Conservation (phyloP, 2,888 invertebrate genomes). For the Cheilosia vernalis region DNA sequence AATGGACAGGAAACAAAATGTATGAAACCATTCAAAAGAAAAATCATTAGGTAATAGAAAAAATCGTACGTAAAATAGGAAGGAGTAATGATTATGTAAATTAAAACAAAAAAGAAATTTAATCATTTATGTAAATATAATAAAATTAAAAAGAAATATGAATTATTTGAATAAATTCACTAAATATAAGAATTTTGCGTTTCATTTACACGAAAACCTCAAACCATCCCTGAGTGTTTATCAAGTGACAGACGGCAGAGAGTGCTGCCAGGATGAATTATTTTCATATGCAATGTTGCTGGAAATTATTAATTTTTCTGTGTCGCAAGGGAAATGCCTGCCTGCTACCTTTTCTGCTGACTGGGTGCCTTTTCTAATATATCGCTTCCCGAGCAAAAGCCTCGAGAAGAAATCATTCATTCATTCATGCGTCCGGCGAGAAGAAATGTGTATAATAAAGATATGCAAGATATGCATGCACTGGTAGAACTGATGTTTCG, state of each 20-base stretch:
- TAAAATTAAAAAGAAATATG: slow-evolving; percentile 49
- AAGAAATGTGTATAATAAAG: too few relatives aligned
- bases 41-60: slow-evolving; percentile 53
- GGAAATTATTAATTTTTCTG: too few relatives aligned
- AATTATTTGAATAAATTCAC: slow-evolving; percentile 72
- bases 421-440: too few relatives aligned
- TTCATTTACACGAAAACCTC: background rate
- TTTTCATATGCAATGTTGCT: background rate
- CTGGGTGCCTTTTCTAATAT: too few relatives aligned
- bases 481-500: too few relatives aligned
- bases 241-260: too few relatives aligned
- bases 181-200: slow-evolving; percentile 38
- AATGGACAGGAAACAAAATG: slow-evolving; percentile 41
- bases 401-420: too few relatives aligned
- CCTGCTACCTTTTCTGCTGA: too few relatives aligned
- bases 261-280: background rate
- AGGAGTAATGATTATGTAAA: slow-evolving; percentile 52
- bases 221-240: background rate
- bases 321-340: too few relatives aligned
- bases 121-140: slow-evolving; percentile 59
- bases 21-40: slow-evolving; percentile 20
- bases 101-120: slow-evolving; percentile 17
- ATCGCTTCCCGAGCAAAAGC: too few relatives aligned
- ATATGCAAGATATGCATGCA: too few relatives aligned
- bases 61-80: slow-evolving; percentile 45